phyloP scores from a whole-genome alignment of 2,797 vertebrate species.

The Merluccius polli region DNA sequence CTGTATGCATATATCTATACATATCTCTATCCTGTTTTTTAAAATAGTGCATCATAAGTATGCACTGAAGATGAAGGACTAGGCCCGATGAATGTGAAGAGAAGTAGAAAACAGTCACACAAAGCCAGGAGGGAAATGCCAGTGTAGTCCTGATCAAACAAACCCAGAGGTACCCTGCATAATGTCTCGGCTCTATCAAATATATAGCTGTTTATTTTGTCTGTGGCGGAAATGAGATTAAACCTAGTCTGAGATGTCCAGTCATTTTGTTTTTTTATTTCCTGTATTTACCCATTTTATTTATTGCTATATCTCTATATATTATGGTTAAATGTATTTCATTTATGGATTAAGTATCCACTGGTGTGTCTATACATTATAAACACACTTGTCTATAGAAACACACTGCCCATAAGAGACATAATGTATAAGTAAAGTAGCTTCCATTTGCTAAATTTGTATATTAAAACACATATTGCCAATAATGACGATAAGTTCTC shows the following conservation, averaged over 20 bases:
- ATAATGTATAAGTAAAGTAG: conserved; percentile 36
- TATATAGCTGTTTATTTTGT: conserved; percentile 64
- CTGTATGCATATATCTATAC: conserved; percentile 73
- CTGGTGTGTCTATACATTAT: conserved; percentile 50
- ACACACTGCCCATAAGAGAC: conserved; percentile 40
- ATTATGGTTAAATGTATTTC: conserved; percentile 14
- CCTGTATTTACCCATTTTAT: conserved; percentile 36
- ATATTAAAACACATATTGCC: conserved; percentile 35
- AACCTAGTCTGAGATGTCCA: conserved; percentile 68
- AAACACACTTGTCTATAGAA: conserved; percentile 36
- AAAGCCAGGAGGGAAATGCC: conserved; percentile 96
- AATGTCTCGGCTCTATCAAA: conserved; percentile 89
- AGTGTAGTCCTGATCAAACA: conserved; percentile 98
- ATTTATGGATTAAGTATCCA: conserved; percentile 30
- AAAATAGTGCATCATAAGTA: conserved; percentile 99
- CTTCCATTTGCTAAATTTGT: conserved; percentile 28
- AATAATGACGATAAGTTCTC: conserved; percentile 18
- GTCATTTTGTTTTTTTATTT: conserved; percentile 58
- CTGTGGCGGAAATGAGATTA: conserved; percentile 63
- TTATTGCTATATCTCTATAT: conserved; percentile 44
- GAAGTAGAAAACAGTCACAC: conserved; percentile 75
- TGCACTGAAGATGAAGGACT: conserved; percentile 99
- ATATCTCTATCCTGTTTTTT: conserved; percentile 82
- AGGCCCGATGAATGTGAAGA: conserved; percentile 96
- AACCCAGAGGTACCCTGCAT: conserved; percentile 96